phyloP scores from a whole-genome alignment of 2,113 vertebrate species.

The Cryptomyrus ogoouensis region DNA sequence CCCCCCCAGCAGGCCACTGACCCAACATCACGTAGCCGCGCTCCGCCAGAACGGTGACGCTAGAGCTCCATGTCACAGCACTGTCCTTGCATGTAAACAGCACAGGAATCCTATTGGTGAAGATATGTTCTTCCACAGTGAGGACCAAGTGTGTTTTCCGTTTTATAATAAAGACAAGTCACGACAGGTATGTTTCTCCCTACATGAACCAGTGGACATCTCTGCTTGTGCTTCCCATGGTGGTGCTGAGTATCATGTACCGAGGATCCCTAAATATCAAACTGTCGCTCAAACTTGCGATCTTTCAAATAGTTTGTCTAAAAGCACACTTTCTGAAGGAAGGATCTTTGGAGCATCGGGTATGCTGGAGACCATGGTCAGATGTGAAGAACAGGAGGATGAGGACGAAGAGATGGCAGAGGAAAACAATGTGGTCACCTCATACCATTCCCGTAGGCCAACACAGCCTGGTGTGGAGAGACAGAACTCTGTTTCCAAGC shows the following conservation, averaged over 20 bases:
- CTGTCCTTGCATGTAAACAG: neutral
- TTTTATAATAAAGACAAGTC: neutral
- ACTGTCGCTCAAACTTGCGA: neutral
- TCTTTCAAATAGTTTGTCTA: neutral
- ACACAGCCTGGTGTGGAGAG: neutral
- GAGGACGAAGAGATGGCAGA: neutral
- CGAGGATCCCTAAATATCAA: neutral
- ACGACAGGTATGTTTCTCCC: neutral
- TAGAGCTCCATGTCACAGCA: neutral
- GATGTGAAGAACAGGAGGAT: neutral
- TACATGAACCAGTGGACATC: neutral
- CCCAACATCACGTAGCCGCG: neutral
- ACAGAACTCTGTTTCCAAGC: neutral
- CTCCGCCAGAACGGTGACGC: neutral
- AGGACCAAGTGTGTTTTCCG: neutral
- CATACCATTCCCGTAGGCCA: neutral
- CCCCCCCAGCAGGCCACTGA: neutral
- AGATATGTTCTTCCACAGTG: neutral
- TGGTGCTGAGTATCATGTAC: neutral
- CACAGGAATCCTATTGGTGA: neutral
- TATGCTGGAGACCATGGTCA: neutral
- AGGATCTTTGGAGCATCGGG: neutral
- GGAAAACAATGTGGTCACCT: neutral
- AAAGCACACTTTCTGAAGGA: neutral
- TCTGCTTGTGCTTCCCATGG: neutral